phyloP scores from a whole-genome alignment of 2,113 vertebrate genomes.

The Elachura formosa region DNA sequence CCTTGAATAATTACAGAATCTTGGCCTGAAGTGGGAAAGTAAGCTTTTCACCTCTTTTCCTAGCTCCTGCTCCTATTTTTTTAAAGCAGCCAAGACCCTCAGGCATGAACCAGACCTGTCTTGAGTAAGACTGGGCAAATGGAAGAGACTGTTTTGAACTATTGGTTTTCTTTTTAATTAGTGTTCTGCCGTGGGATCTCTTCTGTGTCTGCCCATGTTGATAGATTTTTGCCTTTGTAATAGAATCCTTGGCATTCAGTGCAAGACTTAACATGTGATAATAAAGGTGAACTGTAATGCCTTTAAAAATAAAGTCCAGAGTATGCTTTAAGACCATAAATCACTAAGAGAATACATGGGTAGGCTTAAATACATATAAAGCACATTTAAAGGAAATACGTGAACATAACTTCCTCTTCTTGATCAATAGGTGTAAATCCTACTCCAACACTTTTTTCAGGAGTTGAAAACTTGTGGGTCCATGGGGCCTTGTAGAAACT shows the following conservation, averaged over 20 bases:
- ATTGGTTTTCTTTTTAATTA: not conserved
- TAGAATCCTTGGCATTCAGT: not conserved
- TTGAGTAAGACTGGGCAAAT: not conserved
- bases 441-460: not conserved
- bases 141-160: not conserved
- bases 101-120: not conserved
- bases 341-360: not conserved
- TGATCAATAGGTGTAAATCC: slow-evolving; percentile 52
- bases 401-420: slow-evolving; percentile 7
- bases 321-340: not conserved
- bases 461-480: slow-evolving; percentile 19
- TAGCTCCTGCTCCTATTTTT: not conserved
- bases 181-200: not conserved
- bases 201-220: not conserved
- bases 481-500: slow-evolving; percentile 40
- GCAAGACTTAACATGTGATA: not conserved
- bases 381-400: not conserved
- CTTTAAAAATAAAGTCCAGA: not conserved
- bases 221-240: not conserved
- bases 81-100: not conserved
- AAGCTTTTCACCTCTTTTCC: not conserved
- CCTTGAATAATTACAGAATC: not conserved
- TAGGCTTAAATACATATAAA: slow-evolving; percentile 41
- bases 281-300: not conserved
- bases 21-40: not conserved